Percentiles rank a stretch among this genome's conserved stretches.
Conservation (phyloP, 2,113 vertebrate species). For the Poeciliopsis retropinna region DNA sequence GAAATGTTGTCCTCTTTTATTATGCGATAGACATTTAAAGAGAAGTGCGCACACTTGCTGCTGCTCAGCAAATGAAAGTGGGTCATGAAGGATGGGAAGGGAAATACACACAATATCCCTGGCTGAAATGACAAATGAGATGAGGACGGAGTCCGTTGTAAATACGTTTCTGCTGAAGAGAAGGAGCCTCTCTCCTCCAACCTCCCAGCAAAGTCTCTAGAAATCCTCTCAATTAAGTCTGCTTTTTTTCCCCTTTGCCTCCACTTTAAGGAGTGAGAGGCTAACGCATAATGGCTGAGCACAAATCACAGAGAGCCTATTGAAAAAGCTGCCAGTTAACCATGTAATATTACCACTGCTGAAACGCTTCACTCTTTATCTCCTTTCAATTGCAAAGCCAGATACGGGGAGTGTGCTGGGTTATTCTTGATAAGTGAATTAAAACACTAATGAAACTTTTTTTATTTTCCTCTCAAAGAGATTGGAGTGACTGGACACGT, state of each 20-base stretch:
- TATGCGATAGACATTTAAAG: slow-evolving; percentile 54
- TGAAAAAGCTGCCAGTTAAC: slow-evolving; percentile 68
- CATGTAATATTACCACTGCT: slow-evolving; percentile 57
- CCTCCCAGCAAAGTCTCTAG: slow-evolving; percentile 54
- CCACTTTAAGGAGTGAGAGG: slow-evolving; percentile 48
- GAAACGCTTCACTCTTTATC: slow-evolving; percentile 60
- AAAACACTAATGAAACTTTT: slow-evolving; percentile 54
- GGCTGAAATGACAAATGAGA: slow-evolving; percentile 67
- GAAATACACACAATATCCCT: slow-evolving; percentile 61
- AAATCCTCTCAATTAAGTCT: slow-evolving; percentile 70
- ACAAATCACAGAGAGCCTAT: slow-evolving; percentile 67
- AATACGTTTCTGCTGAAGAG: slow-evolving; percentile 65
- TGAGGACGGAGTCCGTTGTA: slow-evolving; percentile 47
- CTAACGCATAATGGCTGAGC: slow-evolving; percentile 54
- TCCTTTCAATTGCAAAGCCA: slow-evolving; percentile 57
- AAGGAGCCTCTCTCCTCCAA: slow-evolving; percentile 25
- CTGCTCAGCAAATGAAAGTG: slow-evolving; percentile 56
- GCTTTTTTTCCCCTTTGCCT: slow-evolving; percentile 49
- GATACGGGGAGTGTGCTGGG: slow-evolving; percentile 51
- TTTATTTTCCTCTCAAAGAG: slow-evolving; percentile 37
- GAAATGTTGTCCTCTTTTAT: slow-evolving; percentile 52
- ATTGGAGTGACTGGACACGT: slow-evolving; percentile 26
- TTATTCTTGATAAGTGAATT: slow-evolving; percentile 65
- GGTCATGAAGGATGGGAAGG: slow-evolving; percentile 45
- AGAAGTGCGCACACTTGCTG: slow-evolving; percentile 45